Evolutionary conservation across 2,113 vertebrate genomes (phyloP).

Genomic region (Charadrius vociferus): DNA sequence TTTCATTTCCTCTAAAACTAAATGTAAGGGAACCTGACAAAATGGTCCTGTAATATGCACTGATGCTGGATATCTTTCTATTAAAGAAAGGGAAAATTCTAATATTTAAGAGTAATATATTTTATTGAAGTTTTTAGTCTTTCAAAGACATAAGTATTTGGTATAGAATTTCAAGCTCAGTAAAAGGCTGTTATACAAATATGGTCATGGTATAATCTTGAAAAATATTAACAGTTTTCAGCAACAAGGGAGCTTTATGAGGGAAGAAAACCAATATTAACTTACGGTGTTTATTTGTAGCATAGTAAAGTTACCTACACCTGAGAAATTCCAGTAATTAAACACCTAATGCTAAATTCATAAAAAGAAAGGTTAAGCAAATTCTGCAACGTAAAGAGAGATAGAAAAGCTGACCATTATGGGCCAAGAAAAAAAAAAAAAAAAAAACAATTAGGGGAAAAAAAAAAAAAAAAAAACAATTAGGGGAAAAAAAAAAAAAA

Average conservation of each 20-base stretch:
- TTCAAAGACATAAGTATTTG: constrained; percentile 41
- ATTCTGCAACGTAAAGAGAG: not conserved
- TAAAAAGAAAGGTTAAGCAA: not conserved
- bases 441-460: no score
- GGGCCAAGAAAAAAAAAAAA: not conserved
- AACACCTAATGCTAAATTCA: not conserved
- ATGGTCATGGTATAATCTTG: not conserved
- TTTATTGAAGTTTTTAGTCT: constrained; percentile 53
- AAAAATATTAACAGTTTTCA: constrained; percentile 44
- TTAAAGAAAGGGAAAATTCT: constrained; percentile 24
- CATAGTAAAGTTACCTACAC: constrained; percentile 38
- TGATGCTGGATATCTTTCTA: not conserved
- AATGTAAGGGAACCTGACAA: not conserved
- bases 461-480: not conserved
- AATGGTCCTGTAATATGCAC: not conserved
- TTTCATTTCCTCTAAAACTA: not conserved
- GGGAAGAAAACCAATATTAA: constrained; percentile 24
- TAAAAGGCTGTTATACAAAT: constrained; percentile 41
- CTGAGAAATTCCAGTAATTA: constrained; percentile 47
- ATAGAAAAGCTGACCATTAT: not conserved
- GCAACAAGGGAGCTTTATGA: not conserved
- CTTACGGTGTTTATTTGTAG: not conserved
- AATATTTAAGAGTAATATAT: not conserved
- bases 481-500: not conserved
- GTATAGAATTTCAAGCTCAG: constrained; percentile 33